phyloP scores from a whole-genome alignment of 1,140 invertebrate species.

The Thalassaphorura encarpata region DNA sequence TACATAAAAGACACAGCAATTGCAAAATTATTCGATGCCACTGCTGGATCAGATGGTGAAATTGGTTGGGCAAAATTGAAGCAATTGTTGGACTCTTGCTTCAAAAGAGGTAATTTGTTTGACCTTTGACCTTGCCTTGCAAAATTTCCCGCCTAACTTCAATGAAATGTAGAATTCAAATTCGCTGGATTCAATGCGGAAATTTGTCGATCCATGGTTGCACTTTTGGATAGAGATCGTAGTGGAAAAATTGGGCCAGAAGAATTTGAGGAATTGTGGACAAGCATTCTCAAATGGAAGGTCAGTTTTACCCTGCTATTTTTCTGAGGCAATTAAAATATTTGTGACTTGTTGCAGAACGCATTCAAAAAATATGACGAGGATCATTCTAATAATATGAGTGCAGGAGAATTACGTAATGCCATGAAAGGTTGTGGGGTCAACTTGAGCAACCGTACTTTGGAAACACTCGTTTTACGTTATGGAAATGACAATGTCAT shows the following conservation, averaged over 20 bases:
- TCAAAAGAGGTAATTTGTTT: conserved; percentile 60
- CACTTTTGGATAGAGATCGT: background rate
- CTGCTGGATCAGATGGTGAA: conserved; percentile 83
- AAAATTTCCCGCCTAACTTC: background rate
- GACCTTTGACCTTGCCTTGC: background rate
- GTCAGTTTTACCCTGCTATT: too few relatives aligned
- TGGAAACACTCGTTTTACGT: conserved; percentile 77
- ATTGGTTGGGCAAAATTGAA: conserved; percentile 89
- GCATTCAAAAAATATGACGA: conserved; percentile 18
- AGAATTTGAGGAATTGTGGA: background rate
- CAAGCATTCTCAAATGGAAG: background rate
- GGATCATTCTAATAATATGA: conserved; percentile 67
- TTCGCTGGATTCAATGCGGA: background rate
- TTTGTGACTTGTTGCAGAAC: conserved; percentile 39
- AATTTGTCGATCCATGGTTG: background rate
- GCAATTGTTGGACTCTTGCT: conserved; percentile 80
- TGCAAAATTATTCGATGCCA: conserved; percentile 66
- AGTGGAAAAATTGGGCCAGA: background rate
- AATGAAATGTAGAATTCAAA: background rate
- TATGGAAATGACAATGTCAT: conserved; percentile 77
- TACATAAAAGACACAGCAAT: too few relatives aligned
- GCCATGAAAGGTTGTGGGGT: conserved; percentile 80
- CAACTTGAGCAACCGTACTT: conserved; percentile 73
- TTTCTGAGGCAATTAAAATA: conserved; percentile 32
- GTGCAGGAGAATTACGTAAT: conserved; percentile 69